phyloP scores from a whole-genome alignment of 2,888 invertebrate species.

The Dorcus parallelipipedus region DNA sequence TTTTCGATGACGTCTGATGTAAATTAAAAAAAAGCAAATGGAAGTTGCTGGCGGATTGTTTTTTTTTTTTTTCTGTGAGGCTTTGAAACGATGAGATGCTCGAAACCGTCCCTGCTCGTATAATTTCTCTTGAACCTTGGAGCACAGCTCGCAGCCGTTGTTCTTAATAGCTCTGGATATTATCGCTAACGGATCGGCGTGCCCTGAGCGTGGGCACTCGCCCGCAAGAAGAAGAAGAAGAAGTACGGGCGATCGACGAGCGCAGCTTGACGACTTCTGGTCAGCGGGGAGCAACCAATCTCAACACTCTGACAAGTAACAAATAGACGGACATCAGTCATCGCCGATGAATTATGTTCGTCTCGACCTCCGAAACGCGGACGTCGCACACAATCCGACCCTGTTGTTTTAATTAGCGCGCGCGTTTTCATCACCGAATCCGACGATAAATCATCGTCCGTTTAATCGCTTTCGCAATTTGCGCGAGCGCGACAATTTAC shows the following conservation, averaged over 20 bases:
- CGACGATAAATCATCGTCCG: too few species aligned
- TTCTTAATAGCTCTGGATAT: too few species aligned
- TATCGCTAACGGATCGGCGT: neutral
- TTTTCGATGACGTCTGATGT: too few species aligned
- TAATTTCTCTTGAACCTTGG: too few species aligned
- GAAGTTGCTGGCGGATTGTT: too few species aligned
- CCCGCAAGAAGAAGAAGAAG: neutral
- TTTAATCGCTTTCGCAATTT: too few species aligned
- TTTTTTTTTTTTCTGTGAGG: too few species aligned
- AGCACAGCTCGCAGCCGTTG: too few species aligned
- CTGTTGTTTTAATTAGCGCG: neutral
- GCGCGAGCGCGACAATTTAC: too few species aligned
- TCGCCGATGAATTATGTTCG: conserved; percentile 40
- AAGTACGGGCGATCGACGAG: conserved; percentile 23
- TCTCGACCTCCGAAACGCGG: neutral
- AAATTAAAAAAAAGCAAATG: too few species aligned
- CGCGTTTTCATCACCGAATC: neutral
- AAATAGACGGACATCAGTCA: conserved; percentile 49
- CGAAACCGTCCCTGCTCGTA: too few species aligned
- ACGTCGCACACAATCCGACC: conserved; percentile 5
- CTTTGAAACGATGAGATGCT: too few species aligned
- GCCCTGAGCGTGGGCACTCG: conserved; percentile 1
- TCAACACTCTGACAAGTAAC: conserved; percentile 47
- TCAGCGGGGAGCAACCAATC: conserved; percentile 44
- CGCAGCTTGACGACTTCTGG: conserved; percentile 44